These are phyloP conservation scores for Glaucomys volans DNA, from an alignment of 2,113 vertebrate genomes.

Conservation along the genomic window DNA sequence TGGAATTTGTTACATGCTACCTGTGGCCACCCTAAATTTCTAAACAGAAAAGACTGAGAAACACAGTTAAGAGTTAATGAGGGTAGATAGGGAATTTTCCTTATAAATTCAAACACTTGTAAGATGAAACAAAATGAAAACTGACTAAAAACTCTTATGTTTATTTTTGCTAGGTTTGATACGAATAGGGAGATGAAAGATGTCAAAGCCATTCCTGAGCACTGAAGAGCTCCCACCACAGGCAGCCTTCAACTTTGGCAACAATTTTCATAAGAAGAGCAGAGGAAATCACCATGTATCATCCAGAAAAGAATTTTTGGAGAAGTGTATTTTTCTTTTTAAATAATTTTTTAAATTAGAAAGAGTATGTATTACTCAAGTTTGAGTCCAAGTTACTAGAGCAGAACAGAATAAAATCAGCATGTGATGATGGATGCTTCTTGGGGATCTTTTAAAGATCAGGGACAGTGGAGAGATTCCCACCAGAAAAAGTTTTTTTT, in stretches of 20 bases:
- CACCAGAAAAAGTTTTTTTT: too few relatives aligned
- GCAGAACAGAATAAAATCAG: background rate
- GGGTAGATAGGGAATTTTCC: background rate
- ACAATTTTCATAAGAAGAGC: background rate
- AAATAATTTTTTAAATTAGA: slow-evolving; percentile 1
- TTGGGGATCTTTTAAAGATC: background rate
- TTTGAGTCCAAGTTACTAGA: background rate
- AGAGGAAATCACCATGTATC: background rate
- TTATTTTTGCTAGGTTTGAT: background rate
- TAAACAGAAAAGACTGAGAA: background rate
- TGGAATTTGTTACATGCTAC: background rate
- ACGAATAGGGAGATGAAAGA: background rate
- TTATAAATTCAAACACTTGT: background rate
- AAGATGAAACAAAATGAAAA: background rate
- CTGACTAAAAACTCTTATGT: background rate
- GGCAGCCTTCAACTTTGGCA: background rate
- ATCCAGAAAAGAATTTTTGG: background rate
- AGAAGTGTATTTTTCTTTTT: background rate
- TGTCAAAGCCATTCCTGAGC: background rate
- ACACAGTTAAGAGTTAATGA: background rate
- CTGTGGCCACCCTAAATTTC: background rate
- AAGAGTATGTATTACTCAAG: background rate
- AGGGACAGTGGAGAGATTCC: too few relatives aligned
- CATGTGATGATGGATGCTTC: background rate
- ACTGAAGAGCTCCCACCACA: background rate